Conservation (phyloP, 2,113 vertebrate genomes). For the Typhlomys cinereus region DNA sequence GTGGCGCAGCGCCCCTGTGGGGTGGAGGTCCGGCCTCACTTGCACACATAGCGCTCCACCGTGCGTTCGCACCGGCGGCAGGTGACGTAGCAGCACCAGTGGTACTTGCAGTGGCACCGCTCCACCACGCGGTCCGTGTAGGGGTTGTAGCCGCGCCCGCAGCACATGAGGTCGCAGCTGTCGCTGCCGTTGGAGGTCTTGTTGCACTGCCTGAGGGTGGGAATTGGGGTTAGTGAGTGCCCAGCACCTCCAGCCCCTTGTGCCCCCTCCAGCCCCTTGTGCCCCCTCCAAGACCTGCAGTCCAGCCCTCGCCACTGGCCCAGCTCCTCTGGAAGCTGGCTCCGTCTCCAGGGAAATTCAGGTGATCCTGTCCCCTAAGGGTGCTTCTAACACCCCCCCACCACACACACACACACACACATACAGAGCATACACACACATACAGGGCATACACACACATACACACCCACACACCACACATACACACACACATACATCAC, state of each 20-base stretch:
- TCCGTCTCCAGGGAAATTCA: background rate
- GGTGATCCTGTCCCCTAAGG: background rate
- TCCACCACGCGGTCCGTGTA: slow-evolving; percentile 97
- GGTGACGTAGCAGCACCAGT: slow-evolving; percentile 99
- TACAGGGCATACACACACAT: too few relatives aligned
- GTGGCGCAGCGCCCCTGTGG: too few relatives aligned
- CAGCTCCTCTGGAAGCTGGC: background rate
- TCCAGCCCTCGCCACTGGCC: background rate
- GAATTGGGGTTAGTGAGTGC: background rate
- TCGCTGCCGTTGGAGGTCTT: slow-evolving; percentile 97
- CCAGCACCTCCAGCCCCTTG: background rate
- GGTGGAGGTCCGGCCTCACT: slow-evolving; percentile 91
- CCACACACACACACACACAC: too few relatives aligned
- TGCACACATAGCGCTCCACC: slow-evolving; percentile 98
- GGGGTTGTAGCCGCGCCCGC: slow-evolving; percentile 97
- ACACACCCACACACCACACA: too few relatives aligned
- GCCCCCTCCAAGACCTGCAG: background rate
- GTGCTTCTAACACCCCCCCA: background rate
- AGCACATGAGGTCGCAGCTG: slow-evolving; percentile 99
- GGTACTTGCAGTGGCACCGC: slow-evolving; percentile 98
- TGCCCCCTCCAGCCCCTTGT: background rate
- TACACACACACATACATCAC: too few relatives aligned
- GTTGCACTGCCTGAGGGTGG: slow-evolving; percentile 93
- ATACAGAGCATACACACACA: too few relatives aligned
- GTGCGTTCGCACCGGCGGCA: slow-evolving; percentile 96